A percentile compares a stretch with the other conserved stretches of the same genome.
These are phyloP conservation scores for Hemiprocne comata DNA, from an alignment of 2,113 vertebrate genomes.

Conservation along the genomic window DNA sequence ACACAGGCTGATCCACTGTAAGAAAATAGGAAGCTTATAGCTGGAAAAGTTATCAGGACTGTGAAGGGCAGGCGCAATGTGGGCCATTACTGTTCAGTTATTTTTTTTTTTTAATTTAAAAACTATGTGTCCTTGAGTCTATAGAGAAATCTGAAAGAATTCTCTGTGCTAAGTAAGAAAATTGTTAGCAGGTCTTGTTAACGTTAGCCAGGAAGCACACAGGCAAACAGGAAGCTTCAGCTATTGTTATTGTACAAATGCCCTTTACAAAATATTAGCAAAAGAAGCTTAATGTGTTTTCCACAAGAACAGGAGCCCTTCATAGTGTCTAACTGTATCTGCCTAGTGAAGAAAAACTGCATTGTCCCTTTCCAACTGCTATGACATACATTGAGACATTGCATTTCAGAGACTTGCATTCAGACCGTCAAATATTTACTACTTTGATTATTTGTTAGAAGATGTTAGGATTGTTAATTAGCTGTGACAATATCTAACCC, in stretches of 20 bases:
- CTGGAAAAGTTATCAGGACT: conserved; percentile 5
- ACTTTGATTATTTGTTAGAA: conserved; percentile 52
- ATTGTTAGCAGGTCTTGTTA: conserved; percentile 66
- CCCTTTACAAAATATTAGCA: conserved; percentile 70
- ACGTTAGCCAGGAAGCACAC: conserved; percentile 62
- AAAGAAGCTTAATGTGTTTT: conserved; percentile 62
- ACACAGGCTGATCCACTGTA: background rate
- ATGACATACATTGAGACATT: background rate
- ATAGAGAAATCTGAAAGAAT: conserved; percentile 47
- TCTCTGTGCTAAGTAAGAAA: conserved; percentile 65
- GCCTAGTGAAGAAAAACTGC: conserved; percentile 9
- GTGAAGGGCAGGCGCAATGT: conserved; percentile 44
- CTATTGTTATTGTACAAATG: conserved; percentile 70
- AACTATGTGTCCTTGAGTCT: background rate
- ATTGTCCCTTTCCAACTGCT: conserved; percentile 3
- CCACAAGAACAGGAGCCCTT: conserved; percentile 66
- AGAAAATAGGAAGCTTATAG: conserved; percentile 20
- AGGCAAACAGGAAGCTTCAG: conserved; percentile 73
- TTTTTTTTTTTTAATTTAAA: background rate
- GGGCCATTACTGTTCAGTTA: background rate
- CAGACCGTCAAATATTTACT: conserved; percentile 68
- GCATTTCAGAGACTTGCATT: background rate
- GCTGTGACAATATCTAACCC: conserved; percentile 46
- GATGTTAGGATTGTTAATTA: conserved; percentile 69
- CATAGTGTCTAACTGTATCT: conserved; percentile 46